These are phyloP conservation scores for Gymnopithys bicolor DNA, from an alignment of 2,797 vertebrate species.

Conservation along the genomic window DNA sequence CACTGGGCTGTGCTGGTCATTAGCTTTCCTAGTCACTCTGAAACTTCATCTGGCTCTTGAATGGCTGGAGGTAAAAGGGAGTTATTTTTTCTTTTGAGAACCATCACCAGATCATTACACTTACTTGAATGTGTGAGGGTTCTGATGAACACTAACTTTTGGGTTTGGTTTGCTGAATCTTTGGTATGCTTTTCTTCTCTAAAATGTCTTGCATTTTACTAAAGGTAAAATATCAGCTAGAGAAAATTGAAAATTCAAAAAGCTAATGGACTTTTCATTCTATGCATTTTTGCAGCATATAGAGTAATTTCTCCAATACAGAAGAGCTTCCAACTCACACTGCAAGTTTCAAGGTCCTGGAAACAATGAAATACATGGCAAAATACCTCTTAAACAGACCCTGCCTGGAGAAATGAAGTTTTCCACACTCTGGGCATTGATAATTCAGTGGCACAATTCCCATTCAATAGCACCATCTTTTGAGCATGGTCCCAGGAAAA, in stretches of 20 bases:
- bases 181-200: not conserved
- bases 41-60: not conserved
- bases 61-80: not conserved
- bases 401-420: not conserved
- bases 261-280: not conserved
- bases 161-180: not conserved
- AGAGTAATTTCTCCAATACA: not conserved
- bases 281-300: not conserved
- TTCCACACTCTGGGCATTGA: rapidly evolving
- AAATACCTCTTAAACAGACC: not conserved
- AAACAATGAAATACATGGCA: not conserved
- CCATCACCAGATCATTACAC: not conserved
- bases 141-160: not conserved
- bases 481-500: not conserved
- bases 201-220: not conserved
- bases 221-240: not conserved
- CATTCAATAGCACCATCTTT: not conserved
- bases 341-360: not conserved
- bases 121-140: not conserved
- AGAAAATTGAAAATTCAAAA: not conserved
- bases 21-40: not conserved
- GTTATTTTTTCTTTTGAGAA: not conserved
- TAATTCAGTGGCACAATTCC: not conserved
- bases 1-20: rapidly evolving
- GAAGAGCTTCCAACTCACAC: not conserved